Evolutionary conservation across 2,797 vertebrate species (phyloP).

Genomic region (Trachurus trachurus): DNA sequence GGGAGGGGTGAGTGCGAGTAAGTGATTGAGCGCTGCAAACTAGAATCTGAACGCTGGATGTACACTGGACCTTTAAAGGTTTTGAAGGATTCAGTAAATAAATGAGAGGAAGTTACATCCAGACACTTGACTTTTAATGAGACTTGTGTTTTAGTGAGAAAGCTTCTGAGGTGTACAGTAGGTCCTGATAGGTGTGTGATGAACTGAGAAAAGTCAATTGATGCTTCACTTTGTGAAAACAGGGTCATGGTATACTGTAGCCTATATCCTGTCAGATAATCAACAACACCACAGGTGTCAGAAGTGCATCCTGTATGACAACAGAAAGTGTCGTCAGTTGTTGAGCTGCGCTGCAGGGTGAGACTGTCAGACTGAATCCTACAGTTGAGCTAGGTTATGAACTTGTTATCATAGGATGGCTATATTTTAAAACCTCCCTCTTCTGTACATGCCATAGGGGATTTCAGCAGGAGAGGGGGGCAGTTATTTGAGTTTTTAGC

Average conservation of each 20-base stretch:
- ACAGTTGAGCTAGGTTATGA: background rate
- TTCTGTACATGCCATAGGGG: no score
- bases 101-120: background rate
- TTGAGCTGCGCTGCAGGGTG: constrained; percentile 9
- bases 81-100: background rate
- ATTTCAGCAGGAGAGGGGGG: no score
- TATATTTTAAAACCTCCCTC: no score
- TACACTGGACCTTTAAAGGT: no score
- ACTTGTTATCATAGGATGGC: no score
- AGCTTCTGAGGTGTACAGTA: background rate
- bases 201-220: background rate
- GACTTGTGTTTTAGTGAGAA: background rate
- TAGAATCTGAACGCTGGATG: no score
- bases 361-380: background rate
- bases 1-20: no score
- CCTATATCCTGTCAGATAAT: background rate
- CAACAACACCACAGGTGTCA: background rate
- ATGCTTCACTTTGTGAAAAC: background rate
- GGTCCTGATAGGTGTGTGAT: background rate
- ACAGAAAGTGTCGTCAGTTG: background rate
- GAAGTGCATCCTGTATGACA: constrained; percentile 13
- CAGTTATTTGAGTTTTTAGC: no score
- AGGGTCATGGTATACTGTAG: background rate
- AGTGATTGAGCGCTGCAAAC: no score
- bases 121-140: background rate